Base-by-base conservation (phyloP, 2,797 vertebrate genomes). In the Gadopsis bispinosus region DNA sequence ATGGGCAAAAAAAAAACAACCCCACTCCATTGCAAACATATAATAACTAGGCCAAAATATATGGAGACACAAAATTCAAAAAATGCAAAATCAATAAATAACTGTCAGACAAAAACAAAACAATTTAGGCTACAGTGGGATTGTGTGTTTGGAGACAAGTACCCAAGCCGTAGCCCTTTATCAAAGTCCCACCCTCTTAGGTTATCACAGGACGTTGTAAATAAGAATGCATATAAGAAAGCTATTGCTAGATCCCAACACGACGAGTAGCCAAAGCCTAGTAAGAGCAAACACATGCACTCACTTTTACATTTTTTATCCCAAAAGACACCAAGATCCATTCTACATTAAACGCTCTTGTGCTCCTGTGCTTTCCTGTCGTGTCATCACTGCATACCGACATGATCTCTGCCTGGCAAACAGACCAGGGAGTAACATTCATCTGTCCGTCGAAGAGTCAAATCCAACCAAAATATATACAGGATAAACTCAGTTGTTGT, bases 101-200 rank as follows among this genome's bases (percentile, higher is more conserved):
- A 84, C 47, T 80, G 73, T 83, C 69, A 56, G 43, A 41, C 66
- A 75, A 75, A 65, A 64, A 85, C 50, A 77, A 69, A 55, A 75
- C n/a, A 33, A 39, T 61, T 43, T 26, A 37, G 43, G 71, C 69
- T 77, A 77, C 78, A 61, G 74, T 56, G 69, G 45, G 63, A 58
- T 47, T 26, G 70, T 81, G 39, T 79, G 47, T 63, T 26, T 75
- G 45, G 73, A 58, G 48, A 69, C 11, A 6, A 35, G 29, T 83
- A 60, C 61, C 84, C 80, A 59, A 80, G 59, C 74, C 65, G 53
- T 83, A 89, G 89, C 87, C 89, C 91, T 92, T 93, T 60, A 48
- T 51, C 64, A 47, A 54, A 75, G 75, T 51, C 65, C 73, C 73
- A 7, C 68, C 69, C 72, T 69, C 59, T 69, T 29, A 37, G 67